Evolutionary conservation across 1,140 invertebrate species (phyloP), one percentile per base, ranked within the genome.

Genomic region (Conus betulinus): DNA sequence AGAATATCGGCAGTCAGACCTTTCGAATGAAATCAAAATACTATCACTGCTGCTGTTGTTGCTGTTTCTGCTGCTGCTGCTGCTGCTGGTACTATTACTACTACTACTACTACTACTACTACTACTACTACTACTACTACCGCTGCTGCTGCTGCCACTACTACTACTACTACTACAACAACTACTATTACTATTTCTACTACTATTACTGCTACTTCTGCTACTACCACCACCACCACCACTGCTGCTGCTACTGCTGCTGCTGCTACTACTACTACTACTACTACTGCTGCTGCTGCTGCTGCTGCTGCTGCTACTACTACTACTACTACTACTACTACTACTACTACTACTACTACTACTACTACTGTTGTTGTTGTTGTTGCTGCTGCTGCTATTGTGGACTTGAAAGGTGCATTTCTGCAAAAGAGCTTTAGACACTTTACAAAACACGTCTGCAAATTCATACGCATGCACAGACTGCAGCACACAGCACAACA

Each of bases 321-420:
- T 81, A 5, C 78, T 81, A 3, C 78, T 81, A 5, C 78, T 81
- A 81, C 78, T 81, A 81, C 78, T 81, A 81, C n/a, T 81, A 81
- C 78, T 81, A 81, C 3, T 81, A 25, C 78, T 81, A 81, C 78
- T 81, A 81, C 25, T 20, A 74, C 20, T 20, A 81, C 25, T 81
- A 25, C 78, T 81, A 13, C 78, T 25, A 17, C 25, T 81, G 27
- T 51, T 81, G n/a, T 51, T 81, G n/a, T 51, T 17, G 52, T 51
- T 81, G 52, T 51, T 81, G 11, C 1, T 81, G 15, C 78, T 39
- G n/a, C 52, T 39, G n/a, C 25, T 74, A 25, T 74, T 3, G 25
- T 74, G 20, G 25, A 3, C 71, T 20, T 20, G 71, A 20, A 74
- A 25, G 20, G 71, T 74, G 20, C 20, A 3, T 74, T 20, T 74